Evolutionary conservation across 2,888 invertebrate species (phyloP).

Genomic region (Gisinianus flammeolus): DNA sequence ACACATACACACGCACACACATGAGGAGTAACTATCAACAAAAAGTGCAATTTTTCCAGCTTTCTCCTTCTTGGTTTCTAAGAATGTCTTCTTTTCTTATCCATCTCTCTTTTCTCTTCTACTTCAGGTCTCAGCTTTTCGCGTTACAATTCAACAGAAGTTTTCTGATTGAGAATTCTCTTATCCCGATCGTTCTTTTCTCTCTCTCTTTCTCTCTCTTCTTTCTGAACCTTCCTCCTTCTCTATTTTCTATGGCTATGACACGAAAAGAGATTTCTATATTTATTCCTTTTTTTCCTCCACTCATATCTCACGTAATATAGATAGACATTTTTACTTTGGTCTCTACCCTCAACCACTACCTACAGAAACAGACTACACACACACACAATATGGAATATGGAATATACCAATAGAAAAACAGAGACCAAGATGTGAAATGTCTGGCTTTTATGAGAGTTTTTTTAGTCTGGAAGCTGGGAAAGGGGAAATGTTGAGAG

Average conservation of each 20-base stretch:
- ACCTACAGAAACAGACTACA: too few species aligned
- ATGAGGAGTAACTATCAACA: constrained; percentile 14
- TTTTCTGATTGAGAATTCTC: constrained; percentile 8
- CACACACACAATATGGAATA: too few species aligned
- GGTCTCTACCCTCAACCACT: too few species aligned
- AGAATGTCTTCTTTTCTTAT: constrained; percentile 16
- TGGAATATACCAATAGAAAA: too few species aligned
- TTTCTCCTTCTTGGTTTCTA: not conserved
- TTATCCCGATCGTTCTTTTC: not conserved
- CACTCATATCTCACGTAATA: too few species aligned
- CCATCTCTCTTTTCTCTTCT: not conserved
- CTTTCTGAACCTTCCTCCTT: not conserved
- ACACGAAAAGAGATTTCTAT: too few species aligned
- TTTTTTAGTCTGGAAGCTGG: not conserved
- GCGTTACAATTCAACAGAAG: not conserved
- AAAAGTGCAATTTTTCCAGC: constrained; percentile 16
- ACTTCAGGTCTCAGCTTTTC: not conserved
- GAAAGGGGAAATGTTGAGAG: too few species aligned
- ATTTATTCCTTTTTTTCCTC: too few species aligned
- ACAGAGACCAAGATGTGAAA: not conserved
- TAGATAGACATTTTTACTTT: too few species aligned
- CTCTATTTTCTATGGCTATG: too few species aligned
- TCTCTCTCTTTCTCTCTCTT: not conserved
- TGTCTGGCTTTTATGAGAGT: not conserved
- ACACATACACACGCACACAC: not conserved